Evolutionary conservation across 2,113 vertebrate genomes (phyloP).

Genomic region (Montifringilla adamsi): DNA sequence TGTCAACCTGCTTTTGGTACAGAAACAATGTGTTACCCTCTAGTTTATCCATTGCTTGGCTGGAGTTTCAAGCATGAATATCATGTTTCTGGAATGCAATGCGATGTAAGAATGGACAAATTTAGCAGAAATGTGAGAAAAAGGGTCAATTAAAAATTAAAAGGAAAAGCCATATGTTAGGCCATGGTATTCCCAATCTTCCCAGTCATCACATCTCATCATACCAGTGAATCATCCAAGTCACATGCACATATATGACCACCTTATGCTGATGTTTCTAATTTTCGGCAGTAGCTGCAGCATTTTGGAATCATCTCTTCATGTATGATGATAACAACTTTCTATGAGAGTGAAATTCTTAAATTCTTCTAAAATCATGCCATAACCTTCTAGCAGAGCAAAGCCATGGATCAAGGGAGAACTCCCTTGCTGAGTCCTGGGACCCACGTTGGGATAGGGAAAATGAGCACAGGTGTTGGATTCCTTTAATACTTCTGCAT

Average conservation of each 20-base stretch:
- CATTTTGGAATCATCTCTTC: background rate
- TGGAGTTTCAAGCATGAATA: background rate
- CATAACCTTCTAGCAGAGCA: background rate
- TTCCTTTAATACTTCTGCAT: background rate
- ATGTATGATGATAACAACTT: background rate
- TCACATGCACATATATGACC: background rate
- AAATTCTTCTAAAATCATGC: background rate
- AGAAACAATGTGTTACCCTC: background rate
- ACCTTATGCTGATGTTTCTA: background rate
- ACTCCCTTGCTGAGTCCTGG: rapidly evolving
- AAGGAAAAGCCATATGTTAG: background rate
- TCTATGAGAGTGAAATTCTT: background rate
- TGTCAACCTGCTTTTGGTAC: background rate
- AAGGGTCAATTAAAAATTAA: background rate
- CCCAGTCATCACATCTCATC: background rate
- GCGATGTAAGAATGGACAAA: background rate
- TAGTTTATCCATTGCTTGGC: background rate
- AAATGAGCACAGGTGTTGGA: background rate
- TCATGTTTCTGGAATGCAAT: background rate
- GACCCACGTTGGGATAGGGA: background rate
- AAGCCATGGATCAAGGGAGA: background rate
- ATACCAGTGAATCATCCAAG: background rate
- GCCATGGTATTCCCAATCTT: background rate
- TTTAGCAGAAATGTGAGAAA: background rate
- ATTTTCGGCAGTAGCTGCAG: background rate